Evolutionary conservation across 2,797 vertebrate species (phyloP).

Genomic region (Parauchenoglanis punctatus): DNA sequence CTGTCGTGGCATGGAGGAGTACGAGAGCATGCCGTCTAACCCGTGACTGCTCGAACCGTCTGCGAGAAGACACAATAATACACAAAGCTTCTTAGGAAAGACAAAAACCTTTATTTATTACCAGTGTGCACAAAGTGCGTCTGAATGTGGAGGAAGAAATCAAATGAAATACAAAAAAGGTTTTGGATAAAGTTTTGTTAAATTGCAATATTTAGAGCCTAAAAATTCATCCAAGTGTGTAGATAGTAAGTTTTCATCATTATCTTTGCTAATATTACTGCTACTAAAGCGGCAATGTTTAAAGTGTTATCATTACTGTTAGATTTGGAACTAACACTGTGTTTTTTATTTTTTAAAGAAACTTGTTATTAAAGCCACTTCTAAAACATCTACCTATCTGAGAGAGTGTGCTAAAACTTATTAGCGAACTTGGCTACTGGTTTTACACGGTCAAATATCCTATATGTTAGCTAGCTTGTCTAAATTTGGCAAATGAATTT

Average conservation of each 20-base stretch:
- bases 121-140: not conserved
- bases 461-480: not conserved
- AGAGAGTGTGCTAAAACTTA: not conserved
- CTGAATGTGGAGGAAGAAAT: not conserved
- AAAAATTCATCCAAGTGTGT: not conserved
- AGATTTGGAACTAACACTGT: not conserved
- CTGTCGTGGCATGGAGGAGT: slow-evolving; percentile 83
- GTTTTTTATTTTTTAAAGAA: not conserved
- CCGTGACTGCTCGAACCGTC: slow-evolving; percentile 85
- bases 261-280: not conserved
- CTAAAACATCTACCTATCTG: not conserved
- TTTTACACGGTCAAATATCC: not conserved
- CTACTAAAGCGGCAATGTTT: not conserved
- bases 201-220: not conserved
- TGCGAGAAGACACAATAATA: slow-evolving; percentile 37
- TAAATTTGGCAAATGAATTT: not conserved
- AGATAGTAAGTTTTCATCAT: not conserved
- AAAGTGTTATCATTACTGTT: not conserved
- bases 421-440: not conserved
- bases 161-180: not conserved
- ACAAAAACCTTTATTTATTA: not conserved
- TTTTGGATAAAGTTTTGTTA: not conserved
- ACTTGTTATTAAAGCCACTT: not conserved
- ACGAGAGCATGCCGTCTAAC: slow-evolving; percentile 84
- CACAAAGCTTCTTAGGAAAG: not conserved